Evolutionary conservation across 2,113 vertebrate genomes (phyloP), one percentile per base, ranked within the genome.

Genomic region (Sebastes schlegelii): DNA sequence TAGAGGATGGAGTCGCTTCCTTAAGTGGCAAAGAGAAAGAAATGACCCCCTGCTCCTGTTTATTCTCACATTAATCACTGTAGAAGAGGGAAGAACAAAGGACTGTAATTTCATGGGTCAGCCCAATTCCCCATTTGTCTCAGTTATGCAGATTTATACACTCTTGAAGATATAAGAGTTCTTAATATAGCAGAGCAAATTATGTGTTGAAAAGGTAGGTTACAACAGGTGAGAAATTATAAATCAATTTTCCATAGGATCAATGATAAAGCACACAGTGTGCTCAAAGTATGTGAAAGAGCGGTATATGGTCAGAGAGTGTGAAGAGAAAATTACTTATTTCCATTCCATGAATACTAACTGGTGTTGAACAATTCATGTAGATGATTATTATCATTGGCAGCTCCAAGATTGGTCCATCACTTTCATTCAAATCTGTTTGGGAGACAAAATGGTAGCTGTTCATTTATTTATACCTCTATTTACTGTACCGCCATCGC

Each of bases 401-500:
- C 45, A 43, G 67, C 61, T 67, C 34, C 54, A 60, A 19, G 45
- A 71, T 21, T 71, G 84, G 62, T 42, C 10, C 64, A 63, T 71
- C 61, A 8, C 55, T 63, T 74, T 81, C 14, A 68, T 64, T 79
- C 13, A 57, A 0, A 8, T 66, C 8, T 60, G 26, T 84, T 64
- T 49, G 52, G 14, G 17, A 51, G 52, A 82, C 48, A 71, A 86
- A 77, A 64, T 61, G 26, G 5, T 45, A 34, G 81, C 74, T 88
- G 74, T 81, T 93, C 19, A 90, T 91, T 95, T 93, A 94, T 95
- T 94, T 74, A 94, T 90, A 69, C 65, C 23, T 86, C 78, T 48
- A 90, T 94, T 90, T 84, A 82, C 63, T 73, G 11, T 55, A 21
- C 54, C 0, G 2, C 17, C 55, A 62, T 72, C 57, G 66, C 34